Base-by-base conservation (phyloP, 2,888 invertebrate genomes). In the Plemyria rubiginata region DNA sequence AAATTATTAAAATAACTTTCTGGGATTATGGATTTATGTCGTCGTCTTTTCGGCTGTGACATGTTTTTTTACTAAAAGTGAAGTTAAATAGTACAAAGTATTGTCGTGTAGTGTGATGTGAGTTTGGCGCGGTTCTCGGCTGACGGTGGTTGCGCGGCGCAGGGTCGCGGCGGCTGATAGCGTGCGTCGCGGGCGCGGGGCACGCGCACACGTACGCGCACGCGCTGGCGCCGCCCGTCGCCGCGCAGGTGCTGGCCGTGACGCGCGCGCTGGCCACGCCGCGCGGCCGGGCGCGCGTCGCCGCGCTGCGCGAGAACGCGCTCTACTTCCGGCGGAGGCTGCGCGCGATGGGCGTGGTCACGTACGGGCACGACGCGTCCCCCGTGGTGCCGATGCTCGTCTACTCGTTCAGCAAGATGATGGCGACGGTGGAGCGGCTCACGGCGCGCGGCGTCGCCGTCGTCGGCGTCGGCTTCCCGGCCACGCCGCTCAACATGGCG, bases 381-480 rank as follows among this genome's bases (percentile, higher is more conserved):
- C 99, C 99, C 0, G 99, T 99, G 67, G 98, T 99, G 79, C 99
- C 99, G 13, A 94, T 99, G 94, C 92, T 99, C 81, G 96, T 98
- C 71, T 99, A 98, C 93, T 94, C 97, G 76, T 99, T 98, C 87
- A 97, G 98, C 64, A 99, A 99, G 94, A 97, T 99, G 88, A 96
- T 96, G 95, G 96, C 96, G 71, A 97, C 98, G 72, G 97, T 98
- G 68, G 95, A 99, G 79, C 96, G 96, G 62, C 94, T 99, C 73
- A 95, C 97, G 57, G 94, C 94, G 76, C 94, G 95, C 70, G 96
- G 97, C 72, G 95, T 99, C 67, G 99, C 99, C 59, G 95, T 96
- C 13, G 99, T 99, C 8, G 99, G 99, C 63, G 99, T 99, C 59
- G 99, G 99, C 70, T 99, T 98, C 90, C 99, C 99, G 60, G 99